These are phyloP conservation scores for Brachyistius frenatus DNA, from an alignment of 2,113 vertebrate genomes.

Conservation along the genomic window DNA sequence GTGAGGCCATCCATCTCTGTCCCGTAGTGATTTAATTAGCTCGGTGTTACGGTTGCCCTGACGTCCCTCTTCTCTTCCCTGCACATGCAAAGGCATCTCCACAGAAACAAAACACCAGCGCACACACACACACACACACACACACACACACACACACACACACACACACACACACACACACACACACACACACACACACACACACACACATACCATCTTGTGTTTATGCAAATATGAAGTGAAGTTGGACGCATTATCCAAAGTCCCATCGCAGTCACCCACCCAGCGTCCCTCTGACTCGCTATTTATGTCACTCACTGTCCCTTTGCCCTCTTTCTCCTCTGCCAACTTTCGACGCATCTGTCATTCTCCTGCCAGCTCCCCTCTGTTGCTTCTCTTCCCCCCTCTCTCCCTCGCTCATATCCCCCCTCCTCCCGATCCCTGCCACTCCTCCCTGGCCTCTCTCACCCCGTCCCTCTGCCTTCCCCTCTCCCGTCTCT, in stretches of 20 bases:
- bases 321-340: conserved; percentile 68
- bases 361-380: conserved; percentile 70
- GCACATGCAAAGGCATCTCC: conserved; percentile 56
- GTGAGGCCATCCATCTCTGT: conserved; percentile 72
- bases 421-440: conserved; percentile 8
- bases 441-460: conserved; percentile 64
- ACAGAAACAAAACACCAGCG: conserved; percentile 40
- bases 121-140: conserved; percentile 35
- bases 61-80: conserved; percentile 41
- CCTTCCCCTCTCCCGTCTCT: conserved; percentile 39
- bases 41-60: conserved; percentile 52
- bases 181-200: conserved; percentile 35
- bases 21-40: conserved; percentile 76
- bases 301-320: conserved; percentile 62
- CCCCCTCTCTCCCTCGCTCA: neutral
- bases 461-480: conserved; percentile 66
- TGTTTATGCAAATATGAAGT: conserved; percentile 64
- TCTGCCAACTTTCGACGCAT: conserved; percentile 66
- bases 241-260: conserved; percentile 42
- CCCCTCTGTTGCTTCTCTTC: conserved; percentile 38
- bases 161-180: conserved; percentile 29
- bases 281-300: conserved; percentile 56
- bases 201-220: conserved; percentile 38
- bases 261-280: conserved; percentile 55
- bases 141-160: conserved; percentile 1